A percentile compares a stretch with the other conserved stretches of the same genome.
Evolutionary conservation across 2,113 vertebrate species (phyloP).

Genomic region (Fulica atra): DNA sequence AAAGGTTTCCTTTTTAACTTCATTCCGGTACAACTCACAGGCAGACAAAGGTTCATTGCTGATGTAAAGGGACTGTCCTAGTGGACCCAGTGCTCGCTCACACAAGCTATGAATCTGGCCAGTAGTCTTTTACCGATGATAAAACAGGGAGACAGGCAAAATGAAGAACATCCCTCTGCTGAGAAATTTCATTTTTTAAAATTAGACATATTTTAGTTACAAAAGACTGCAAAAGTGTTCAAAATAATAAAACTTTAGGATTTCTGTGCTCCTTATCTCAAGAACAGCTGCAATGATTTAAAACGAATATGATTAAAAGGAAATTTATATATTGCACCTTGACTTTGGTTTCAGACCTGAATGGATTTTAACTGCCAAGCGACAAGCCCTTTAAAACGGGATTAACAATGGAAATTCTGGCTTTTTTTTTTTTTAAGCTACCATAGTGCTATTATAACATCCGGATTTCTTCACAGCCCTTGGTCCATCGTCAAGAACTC

Average conservation of each 20-base stretch:
- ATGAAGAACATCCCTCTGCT: neutral
- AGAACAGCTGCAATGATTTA: neutral
- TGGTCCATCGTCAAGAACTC: neutral
- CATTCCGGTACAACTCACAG: neutral
- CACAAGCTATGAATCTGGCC: neutral
- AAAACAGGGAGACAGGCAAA: neutral
- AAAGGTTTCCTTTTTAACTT: neutral
- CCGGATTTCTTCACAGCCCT: neutral
- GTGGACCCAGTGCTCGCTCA: neutral
- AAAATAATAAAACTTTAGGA: slow-evolving; percentile 18
- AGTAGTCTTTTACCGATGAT: neutral
- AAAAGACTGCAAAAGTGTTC: neutral
- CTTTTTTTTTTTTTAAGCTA: neutral
- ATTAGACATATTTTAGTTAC: neutral
- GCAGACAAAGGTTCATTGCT: neutral
- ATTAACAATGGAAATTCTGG: slow-evolving; percentile 24
- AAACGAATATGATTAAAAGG: neutral
- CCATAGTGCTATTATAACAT: neutral
- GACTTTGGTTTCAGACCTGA: slow-evolving; percentile 35
- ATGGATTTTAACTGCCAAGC: slow-evolving; percentile 6
- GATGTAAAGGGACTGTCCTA: neutral
- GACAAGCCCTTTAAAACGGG: neutral
- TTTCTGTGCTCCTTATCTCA: neutral
- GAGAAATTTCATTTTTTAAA: neutral
- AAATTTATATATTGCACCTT: slow-evolving; percentile 24